Base-by-base conservation (phyloP, 37 sponge, comb jelly and placozoan species). In the Geodia barretti region DNA sequence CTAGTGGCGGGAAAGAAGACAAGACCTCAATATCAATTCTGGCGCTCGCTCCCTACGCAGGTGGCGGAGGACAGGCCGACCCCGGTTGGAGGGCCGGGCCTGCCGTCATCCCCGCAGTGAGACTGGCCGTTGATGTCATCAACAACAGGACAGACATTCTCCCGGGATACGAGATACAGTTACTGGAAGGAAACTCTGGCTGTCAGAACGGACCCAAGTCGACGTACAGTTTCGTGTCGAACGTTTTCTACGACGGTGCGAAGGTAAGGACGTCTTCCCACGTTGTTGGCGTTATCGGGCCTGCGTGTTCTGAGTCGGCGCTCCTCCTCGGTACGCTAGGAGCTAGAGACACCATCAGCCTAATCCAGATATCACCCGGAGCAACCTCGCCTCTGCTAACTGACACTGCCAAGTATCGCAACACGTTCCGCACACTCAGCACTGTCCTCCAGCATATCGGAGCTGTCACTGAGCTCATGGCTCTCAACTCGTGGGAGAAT, bases 31-130 rank as follows among this genome's bases (percentile, higher is more conserved):
- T 79, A 9, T 68, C 29, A 3, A 8, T 81, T 9, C 32, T 71
- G 28, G 34, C 62, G 0, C 38, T 81, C 61, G 60, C 60, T 1
- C 72, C 81, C 40, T 81, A 72, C 41, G 72, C 81, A 31, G 81
- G 71, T 26, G 14, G 11, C 14, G 14, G 7, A 17, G 14, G 54
- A 47, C 11, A 17, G 14, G 14, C 7, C 14, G 14, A 47, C 54
- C 54, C 54, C 11, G 54, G 9, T 7, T 70, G 70, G 70, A 3
- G 7, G 35, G 70, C 38, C 7, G 70, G 70, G 3, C 36, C 39
- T 23, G 9, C 70, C 30, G 21, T 70, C 7, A 30, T 70, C 31
- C 39, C 70, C 9, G 70, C 70, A 70, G 70, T 35, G 7, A 30
- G 36, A 36, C 39, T 70, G 21, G 70, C 70, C 4, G 21, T 8